Evolutionary conservation across 2,888 invertebrate species (phyloP), one percentile per base, ranked within the genome.

Genomic region (Erannis defoliaria): DNA sequence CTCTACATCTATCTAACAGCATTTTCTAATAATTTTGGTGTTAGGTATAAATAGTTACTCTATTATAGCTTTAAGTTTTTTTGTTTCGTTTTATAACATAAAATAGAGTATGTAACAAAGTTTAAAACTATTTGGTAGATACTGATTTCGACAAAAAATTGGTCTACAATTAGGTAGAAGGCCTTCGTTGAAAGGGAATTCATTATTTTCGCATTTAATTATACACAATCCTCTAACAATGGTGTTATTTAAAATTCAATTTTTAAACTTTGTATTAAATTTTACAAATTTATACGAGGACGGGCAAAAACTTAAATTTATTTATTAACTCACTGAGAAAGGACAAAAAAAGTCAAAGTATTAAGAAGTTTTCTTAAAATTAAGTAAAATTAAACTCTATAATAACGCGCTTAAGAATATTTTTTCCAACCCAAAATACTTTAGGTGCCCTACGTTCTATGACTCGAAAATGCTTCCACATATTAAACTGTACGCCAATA

Each of bases 241-340:
- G 14, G 49, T 49, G 35, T 31, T 38, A 48, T 48, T 40, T 29
- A 14, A 48, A 8, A 46, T 42, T 46, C 16, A 16, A 26, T 14
- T 26, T 29, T 16, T 16, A 43, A 43, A n/a, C 18, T 19, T 48
- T 23, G 8, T 23, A 23, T 55, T 48, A 48, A 35, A 38, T 42
- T 49, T n/a, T 38, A 29, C 43, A 31, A 37, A 50, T n/a, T n/a
- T n/a, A n/a, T 35, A 43, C 12, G 37, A 19, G 6, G n/a, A 26
- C n/a, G n/a, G n/a, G n/a, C n/a, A 64, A 64, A 61, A 61, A 64
- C 31, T 42, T 29, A 50, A 45, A 18, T 57, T 64, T 60, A 53
- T 54, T 54, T 57, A 62, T 61, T 46, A 57, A 33, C 42, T 21
- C 2, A 31, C 18, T 21, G n/a, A 45, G 50, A 50, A 50, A 14